Evolutionary conservation across 2,113 vertebrate genomes (phyloP).

Genomic region (Xenus cinereus): DNA sequence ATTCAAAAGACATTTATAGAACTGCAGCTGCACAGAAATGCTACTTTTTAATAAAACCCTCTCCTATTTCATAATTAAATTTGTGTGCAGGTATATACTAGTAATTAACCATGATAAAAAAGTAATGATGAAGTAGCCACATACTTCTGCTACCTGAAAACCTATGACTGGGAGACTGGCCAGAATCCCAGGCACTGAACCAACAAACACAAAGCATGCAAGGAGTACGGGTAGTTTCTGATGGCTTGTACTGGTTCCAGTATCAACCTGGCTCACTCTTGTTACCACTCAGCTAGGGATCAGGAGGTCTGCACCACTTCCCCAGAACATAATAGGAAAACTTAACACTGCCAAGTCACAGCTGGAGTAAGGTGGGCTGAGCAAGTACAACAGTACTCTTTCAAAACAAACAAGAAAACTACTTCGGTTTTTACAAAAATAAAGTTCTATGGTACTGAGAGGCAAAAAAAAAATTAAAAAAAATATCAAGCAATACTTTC

Average conservation of each 20-base stretch:
- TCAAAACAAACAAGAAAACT: neutral
- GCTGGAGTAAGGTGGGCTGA: neutral
- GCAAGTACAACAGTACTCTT: neutral
- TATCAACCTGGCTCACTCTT: neutral
- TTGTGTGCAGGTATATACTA: neutral
- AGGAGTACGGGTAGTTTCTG: neutral
- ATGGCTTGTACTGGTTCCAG: neutral
- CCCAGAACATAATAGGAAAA: neutral
- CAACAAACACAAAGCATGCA: neutral
- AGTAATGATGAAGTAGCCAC: neutral
- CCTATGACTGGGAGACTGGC: neutral
- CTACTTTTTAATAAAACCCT: neutral
- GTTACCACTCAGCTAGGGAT: neutral
- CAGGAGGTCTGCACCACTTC: neutral
- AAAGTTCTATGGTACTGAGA: neutral
- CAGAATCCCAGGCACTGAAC: conserved; percentile 6
- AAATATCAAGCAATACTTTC: neutral
- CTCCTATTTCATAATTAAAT: conserved; percentile 19
- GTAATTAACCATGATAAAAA: conserved; percentile 27
- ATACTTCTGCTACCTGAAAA: conserved; percentile 24
- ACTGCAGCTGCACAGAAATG: neutral
- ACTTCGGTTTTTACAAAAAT: neutral
- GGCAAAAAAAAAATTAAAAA: neutral
- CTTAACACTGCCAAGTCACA: neutral
- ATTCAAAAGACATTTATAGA: neutral